Evolutionary conservation across 2,888 invertebrate genomes (phyloP).

Genomic region (Apodemia mormo): DNA sequence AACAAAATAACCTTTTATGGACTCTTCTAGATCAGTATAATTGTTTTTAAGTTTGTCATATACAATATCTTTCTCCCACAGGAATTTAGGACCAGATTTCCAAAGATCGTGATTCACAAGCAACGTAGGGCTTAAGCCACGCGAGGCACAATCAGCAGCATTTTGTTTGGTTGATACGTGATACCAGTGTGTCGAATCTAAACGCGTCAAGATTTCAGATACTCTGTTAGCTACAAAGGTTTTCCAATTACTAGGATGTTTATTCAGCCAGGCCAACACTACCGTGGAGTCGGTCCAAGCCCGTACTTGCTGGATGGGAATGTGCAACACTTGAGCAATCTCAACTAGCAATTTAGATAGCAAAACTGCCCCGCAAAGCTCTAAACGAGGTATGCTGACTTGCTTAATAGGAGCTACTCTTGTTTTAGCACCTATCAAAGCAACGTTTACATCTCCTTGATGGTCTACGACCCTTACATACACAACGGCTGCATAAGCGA

Average conservation of each 20-base stretch:
- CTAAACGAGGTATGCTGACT: constrained; percentile 31
- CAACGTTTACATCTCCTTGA: constrained; percentile 23
- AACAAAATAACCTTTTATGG: neutral
- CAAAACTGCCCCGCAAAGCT: constrained; percentile 37
- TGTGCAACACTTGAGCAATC: no score
- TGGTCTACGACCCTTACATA: constrained; percentile 26
- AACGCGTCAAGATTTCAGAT: no score
- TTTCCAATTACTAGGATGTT: neutral
- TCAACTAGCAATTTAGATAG: constrained; percentile 27
- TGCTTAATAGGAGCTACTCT: constrained; percentile 28
- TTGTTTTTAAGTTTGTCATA: neutral
- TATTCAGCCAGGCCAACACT: constrained; percentile 26
- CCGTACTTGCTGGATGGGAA: no score
- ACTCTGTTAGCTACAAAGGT: no score
- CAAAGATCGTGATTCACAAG: neutral
- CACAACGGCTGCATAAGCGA: constrained; percentile 33
- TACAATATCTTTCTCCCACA: neutral
- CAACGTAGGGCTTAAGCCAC: neutral
- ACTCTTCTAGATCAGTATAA: neutral
- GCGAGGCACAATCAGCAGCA: neutral
- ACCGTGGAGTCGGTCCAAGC: neutral
- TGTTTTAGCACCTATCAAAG: constrained; percentile 25
- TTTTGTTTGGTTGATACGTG: no score
- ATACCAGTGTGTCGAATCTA: no score
- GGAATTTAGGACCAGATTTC: neutral